Evolutionary conservation across 2,797 vertebrate genomes (phyloP).

Genomic region (Streptopelia turtur): DNA sequence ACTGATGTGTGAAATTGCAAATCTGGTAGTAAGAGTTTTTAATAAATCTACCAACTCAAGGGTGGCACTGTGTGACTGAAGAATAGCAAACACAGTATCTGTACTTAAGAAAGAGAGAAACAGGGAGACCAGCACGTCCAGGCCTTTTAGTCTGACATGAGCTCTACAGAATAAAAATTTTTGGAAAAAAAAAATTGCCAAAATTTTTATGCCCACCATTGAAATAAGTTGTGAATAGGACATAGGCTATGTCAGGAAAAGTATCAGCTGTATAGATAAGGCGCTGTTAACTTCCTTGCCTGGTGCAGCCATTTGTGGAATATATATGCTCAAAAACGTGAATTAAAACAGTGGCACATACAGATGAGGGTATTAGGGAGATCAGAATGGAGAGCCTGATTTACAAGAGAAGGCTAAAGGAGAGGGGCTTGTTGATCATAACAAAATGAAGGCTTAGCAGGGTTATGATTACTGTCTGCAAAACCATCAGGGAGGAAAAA

Average conservation of each 20-base stretch:
- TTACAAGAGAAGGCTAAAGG: slow-evolving; percentile 10
- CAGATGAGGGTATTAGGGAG: background rate
- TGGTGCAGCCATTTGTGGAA: background rate
- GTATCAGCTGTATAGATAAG: background rate
- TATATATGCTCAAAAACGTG: background rate
- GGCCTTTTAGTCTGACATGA: background rate
- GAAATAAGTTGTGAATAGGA: background rate
- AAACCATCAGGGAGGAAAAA: background rate
- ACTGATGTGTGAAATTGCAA: slow-evolving; percentile 73
- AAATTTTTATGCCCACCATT: background rate
- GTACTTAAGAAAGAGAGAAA: slow-evolving; percentile 22
- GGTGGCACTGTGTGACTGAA: slow-evolving; percentile 69
- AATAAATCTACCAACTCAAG: slow-evolving; percentile 71
- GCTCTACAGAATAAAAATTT: background rate
- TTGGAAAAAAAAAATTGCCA: background rate
- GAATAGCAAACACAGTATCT: slow-evolving; percentile 35
- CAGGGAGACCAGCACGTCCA: background rate
- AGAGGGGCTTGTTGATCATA: background rate
- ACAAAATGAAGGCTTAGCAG: slow-evolving; percentile 30
- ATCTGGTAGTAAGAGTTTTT: slow-evolving; percentile 69
- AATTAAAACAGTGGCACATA: background rate
- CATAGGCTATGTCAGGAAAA: background rate
- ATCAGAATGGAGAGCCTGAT: slow-evolving; percentile 9
- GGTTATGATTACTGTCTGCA: background rate
- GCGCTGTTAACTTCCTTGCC: background rate